A percentile compares a stretch with the other conserved stretches of the same genome.
Evolutionary conservation across 2,113 vertebrate species (phyloP).

Genomic region (Grammomys dolichurus): DNA sequence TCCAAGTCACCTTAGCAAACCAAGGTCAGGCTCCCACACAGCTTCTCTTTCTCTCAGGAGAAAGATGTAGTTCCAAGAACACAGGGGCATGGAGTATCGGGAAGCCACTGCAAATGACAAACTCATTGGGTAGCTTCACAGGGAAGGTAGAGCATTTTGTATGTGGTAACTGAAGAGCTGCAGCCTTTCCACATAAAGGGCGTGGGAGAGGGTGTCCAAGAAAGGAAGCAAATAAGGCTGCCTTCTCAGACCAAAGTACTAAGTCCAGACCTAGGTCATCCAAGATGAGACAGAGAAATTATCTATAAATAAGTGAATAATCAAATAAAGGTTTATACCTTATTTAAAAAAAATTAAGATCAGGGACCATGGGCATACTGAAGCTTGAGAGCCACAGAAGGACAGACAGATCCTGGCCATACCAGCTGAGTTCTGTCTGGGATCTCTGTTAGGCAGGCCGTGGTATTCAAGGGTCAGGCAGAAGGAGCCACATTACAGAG

Average conservation of each 20-base stretch:
- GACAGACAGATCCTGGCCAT: rapidly evolving
- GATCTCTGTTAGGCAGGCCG: background rate
- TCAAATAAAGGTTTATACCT: background rate
- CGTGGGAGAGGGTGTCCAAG: rapidly evolving
- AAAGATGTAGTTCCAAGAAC: background rate
- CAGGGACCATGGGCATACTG: rapidly evolving
- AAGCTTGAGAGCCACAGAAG: background rate
- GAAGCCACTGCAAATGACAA: background rate
- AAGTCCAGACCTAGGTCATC: background rate
- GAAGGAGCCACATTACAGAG: background rate
- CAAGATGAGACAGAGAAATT: background rate
- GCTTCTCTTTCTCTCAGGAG: background rate
- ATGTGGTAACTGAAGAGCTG: background rate
- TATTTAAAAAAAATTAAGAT: background rate
- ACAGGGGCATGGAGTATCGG: background rate
- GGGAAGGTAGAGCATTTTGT: background rate
- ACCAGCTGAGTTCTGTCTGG: background rate
- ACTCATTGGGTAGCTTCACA: background rate
- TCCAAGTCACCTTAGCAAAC: background rate
- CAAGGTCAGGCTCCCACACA: background rate
- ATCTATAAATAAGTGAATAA: background rate
- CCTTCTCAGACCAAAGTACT: background rate
- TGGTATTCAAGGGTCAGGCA: too few species aligned
- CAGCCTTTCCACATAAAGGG: background rate
- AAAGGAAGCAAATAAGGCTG: background rate